Evolutionary conservation across 1,140 invertebrate genomes (phyloP).

Genomic region (Acyrthosiphon pisum): DNA sequence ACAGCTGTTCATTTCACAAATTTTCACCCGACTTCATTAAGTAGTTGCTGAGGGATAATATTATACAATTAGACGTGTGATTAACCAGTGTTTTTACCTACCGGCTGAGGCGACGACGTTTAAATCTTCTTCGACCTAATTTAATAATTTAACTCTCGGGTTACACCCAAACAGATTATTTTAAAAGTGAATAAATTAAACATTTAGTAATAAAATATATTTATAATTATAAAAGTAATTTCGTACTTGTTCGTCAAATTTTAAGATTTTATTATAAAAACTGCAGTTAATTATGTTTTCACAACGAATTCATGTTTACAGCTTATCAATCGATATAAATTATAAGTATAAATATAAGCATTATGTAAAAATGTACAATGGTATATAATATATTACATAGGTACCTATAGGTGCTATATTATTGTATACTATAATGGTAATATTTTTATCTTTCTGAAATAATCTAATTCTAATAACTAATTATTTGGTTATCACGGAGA

Average conservation of each 20-base stretch:
- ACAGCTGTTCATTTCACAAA: background rate
- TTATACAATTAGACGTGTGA: conserved; percentile 12
- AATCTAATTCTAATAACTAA: background rate
- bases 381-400: too few relatives aligned
- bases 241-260: too few relatives aligned
- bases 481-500: background rate
- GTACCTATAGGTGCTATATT: too few relatives aligned
- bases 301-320: too few relatives aligned
- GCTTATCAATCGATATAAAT: too few relatives aligned
- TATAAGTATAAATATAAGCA: too few relatives aligned
- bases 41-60: conserved; percentile 20
- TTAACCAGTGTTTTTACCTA: background rate
- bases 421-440: background rate
- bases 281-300: too few relatives aligned
- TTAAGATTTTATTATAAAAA: too few relatives aligned
- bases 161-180: background rate
- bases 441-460: background rate
- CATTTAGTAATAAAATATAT: background rate
- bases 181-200: conserved; percentile 12
- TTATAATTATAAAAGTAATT: background rate
- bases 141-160: background rate
- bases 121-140: background rate
- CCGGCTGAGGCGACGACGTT: background rate
- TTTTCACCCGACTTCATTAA: conserved; percentile 6
- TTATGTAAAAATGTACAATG: too few relatives aligned